These are phyloP conservation scores for Leucoraja erinaceus DNA, from an alignment of 2,113 vertebrate genomes.

Conservation along the genomic window DNA sequence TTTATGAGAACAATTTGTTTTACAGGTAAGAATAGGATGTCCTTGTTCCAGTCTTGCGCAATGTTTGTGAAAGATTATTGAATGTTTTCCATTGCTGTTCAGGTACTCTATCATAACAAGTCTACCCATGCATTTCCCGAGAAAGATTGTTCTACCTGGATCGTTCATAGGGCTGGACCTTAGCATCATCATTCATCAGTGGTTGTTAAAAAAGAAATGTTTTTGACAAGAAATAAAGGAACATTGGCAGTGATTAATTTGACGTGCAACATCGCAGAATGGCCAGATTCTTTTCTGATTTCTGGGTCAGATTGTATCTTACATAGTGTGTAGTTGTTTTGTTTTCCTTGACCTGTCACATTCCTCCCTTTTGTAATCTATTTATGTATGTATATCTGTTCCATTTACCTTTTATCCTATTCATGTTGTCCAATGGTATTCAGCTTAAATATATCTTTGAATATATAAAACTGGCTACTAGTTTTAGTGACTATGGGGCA, in stretches of 20 bases:
- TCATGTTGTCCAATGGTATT: background rate
- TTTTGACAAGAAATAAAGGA: slow-evolving; percentile 34
- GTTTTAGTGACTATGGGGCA: background rate
- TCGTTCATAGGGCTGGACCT: background rate
- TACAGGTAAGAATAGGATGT: slow-evolving; percentile 26
- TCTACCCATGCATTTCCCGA: background rate
- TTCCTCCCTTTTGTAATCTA: background rate
- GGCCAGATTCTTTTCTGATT: background rate
- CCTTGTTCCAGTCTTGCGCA: background rate
- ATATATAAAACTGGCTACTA: background rate
- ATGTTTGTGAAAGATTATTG: background rate
- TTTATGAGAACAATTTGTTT: slow-evolving; percentile 20
- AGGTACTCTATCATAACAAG: background rate
- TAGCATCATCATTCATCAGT: background rate
- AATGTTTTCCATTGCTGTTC: background rate
- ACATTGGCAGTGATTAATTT: slow-evolving; percentile 14
- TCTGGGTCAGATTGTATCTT: background rate
- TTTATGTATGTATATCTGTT: background rate
- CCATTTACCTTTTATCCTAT: background rate
- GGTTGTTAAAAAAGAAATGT: background rate
- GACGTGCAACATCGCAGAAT: background rate
- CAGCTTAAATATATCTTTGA: background rate
- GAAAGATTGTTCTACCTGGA: background rate
- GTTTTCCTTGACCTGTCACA: background rate
- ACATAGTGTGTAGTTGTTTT: background rate